Base-by-base conservation (phyloP, 2,797 vertebrate genomes). In the Distichodus sexfasciatus region DNA sequence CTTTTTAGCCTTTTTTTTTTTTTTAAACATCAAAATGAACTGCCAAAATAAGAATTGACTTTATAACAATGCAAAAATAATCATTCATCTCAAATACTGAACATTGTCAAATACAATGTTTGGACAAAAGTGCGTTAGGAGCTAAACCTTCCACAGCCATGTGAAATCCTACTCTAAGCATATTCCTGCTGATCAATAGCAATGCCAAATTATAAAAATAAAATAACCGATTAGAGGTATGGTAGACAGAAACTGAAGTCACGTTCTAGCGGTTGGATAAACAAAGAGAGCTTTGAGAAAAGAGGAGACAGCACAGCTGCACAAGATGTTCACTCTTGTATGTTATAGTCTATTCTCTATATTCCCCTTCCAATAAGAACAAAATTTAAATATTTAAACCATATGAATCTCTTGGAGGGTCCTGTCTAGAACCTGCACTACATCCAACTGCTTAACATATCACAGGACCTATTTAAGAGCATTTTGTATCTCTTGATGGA, bases 231-330 rank as follows among this genome's bases (percentile, higher is more conserved):
- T 76, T 77, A 80, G 72, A 75, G 78, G 83, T 81, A 82, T 83
- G 75, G 58, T 64, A 69, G 73, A 83, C 88, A 85, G 79, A 82
- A 79, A 73, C 57, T 44, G 50, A 67, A 51, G 75, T 59, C 54
- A 55, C 65, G 55, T 62, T 53, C 41, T 64, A 47, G 40, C 11
- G 8, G 46, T 58, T 14, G 3, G 21, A 28, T 38, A 33, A 6
- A 63, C n/a, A 36, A 28, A 43, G 44, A 36, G 36, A 43, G 43
- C 40, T 70, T 40, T 29, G n/a, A 60, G 38, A 75, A 78, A 55
- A 31, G 48, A 46, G 79, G 55, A 50, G 76, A 74, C 35, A 78
- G 74, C 79, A 83, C 82, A 46, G 57, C 40, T 61, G 40, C 60
- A 54, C 57, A 65, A 58, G 41, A 17, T 15, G 38, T 63, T 41